Percentiles rank a stretch among this genome's conserved stretches.
These are phyloP conservation scores for Lepus timidus DNA, from an alignment of 2,113 vertebrate species.

Conservation along the genomic window DNA sequence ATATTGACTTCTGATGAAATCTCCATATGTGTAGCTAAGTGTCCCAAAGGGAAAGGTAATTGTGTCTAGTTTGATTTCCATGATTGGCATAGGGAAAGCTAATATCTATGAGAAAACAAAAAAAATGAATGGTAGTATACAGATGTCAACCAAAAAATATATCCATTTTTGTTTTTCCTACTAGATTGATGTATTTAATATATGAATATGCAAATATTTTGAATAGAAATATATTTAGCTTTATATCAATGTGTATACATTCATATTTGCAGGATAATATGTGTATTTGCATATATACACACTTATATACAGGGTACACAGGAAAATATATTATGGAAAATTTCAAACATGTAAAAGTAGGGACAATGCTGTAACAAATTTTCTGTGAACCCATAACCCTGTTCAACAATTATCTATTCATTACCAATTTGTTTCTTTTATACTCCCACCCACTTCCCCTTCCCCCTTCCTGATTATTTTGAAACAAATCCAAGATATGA, in stretches of 20 bases:
- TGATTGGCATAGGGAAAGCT: neutral
- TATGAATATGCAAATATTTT: neutral
- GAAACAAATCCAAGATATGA: neutral
- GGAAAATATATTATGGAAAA: neutral
- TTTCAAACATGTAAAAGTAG: neutral
- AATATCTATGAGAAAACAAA: neutral
- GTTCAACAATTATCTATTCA: neutral
- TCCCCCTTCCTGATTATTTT: neutral
- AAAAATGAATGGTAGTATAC: neutral
- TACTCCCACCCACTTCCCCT: neutral
- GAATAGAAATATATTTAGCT: neutral
- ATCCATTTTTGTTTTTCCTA: neutral
- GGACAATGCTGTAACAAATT: neutral
- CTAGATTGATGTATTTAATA: neutral
- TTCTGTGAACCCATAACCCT: neutral
- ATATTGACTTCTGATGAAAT: neutral
- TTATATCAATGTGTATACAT: neutral
- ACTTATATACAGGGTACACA: neutral
- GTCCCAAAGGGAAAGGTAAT: neutral
- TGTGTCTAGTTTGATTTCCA: neutral
- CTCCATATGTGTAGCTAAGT: neutral
- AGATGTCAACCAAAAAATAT: neutral
- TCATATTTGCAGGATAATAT: neutral
- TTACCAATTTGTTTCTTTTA: neutral
- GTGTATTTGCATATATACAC: neutral